Percentiles rank a stretch among this genome's conserved stretches.
phyloP scores from a whole-genome alignment of 2,888 invertebrate genomes.

The Empis livida region DNA sequence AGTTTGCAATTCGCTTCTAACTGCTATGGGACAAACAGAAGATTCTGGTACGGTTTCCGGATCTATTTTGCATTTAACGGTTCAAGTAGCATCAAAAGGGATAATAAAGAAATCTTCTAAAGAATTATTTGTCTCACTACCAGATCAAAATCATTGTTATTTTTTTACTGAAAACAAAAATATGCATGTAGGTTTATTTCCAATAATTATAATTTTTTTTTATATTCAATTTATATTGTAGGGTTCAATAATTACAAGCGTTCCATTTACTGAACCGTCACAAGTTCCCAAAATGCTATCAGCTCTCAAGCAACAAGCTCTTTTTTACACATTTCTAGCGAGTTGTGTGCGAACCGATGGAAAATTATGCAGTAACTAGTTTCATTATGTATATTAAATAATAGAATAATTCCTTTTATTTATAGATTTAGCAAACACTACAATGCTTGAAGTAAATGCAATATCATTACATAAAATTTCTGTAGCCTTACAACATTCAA shows the following conservation, averaged over 20 bases:
- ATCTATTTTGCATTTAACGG: conserved; percentile 49
- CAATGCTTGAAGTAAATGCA: conserved; percentile 88
- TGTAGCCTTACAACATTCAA: conserved; percentile 82
- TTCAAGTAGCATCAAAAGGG: conserved; percentile 63
- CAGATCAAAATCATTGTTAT: conserved; percentile 90
- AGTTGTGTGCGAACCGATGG: conserved; percentile 78
- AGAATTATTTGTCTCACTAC: conserved; percentile 77
- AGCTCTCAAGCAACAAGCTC: conserved; percentile 74
- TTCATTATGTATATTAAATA: neutral
- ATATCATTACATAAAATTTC: conserved; percentile 81
- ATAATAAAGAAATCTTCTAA: conserved; percentile 59
- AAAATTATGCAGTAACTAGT: conserved; percentile 52
- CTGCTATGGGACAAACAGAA: conserved; percentile 48
- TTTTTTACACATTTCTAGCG: conserved; percentile 78
- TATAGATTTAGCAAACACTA: conserved; percentile 17
- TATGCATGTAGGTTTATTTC: conserved; percentile 55
- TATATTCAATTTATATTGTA: conserved; percentile 11
- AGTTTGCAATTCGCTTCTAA: conserved; percentile 62
- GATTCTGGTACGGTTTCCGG: conserved; percentile 38
- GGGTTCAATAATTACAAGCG: conserved; percentile 40
- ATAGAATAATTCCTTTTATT: neutral
- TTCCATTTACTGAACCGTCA: conserved; percentile 88
- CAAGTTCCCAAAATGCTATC: conserved; percentile 81
- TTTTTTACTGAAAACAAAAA: conserved; percentile 74
- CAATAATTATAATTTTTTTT: too few relatives aligned